Evolutionary conservation across 2,113 vertebrate genomes (phyloP).

Genomic region (Prionailurus viverrinus): DNA sequence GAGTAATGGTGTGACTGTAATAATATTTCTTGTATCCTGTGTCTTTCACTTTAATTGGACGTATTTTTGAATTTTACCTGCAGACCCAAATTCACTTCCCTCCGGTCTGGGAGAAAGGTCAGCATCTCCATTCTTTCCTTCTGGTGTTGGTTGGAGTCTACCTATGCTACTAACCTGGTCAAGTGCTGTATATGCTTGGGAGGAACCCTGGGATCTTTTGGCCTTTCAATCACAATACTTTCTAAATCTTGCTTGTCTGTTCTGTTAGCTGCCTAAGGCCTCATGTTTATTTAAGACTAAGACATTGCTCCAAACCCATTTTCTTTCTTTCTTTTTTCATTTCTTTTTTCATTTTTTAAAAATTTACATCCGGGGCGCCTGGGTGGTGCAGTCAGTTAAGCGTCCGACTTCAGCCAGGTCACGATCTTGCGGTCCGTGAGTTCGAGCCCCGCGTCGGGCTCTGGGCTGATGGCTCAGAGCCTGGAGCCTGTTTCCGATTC

Average conservation of each 20-base stretch:
- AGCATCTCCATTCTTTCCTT: background rate
- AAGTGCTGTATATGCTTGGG: background rate
- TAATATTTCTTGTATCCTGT: background rate
- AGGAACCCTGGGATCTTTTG: background rate
- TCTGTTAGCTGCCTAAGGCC: background rate
- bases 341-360: too few species aligned
- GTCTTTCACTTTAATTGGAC: background rate
- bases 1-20: background rate
- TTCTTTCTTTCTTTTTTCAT: background rate
- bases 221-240: background rate
- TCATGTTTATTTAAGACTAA: background rate
- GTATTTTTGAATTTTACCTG: background rate
- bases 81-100: background rate
- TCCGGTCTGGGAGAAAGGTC: background rate
- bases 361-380: too few species aligned
- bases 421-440: too few species aligned
- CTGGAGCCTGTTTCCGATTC: too few species aligned
- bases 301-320: background rate
- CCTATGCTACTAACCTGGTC: background rate
- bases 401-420: too few species aligned
- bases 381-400: too few species aligned
- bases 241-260: background rate
- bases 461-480: too few species aligned
- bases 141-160: background rate
- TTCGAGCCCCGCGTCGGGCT: too few species aligned